Evolutionary conservation across 2,797 vertebrate genomes (phyloP), one percentile per base, ranked within the genome.

Genomic region (Lemur catta): DNA sequence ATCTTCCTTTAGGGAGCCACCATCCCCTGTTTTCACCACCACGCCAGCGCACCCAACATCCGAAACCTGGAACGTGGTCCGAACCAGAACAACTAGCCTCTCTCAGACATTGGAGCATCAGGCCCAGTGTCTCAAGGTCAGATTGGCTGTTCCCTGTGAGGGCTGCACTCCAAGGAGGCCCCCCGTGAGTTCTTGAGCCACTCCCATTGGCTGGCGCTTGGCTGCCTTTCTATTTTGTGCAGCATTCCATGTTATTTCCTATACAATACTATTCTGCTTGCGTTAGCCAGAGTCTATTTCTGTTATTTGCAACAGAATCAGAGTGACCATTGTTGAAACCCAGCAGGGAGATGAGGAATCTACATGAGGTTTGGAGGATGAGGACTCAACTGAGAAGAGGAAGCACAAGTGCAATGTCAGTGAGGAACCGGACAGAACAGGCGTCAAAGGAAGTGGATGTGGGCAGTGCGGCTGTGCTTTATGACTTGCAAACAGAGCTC

Each of bases 391-490:
- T 8, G 5, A 4, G 63, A 35, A 50, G 71, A 30, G 8, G 30
- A 82, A 8, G 9, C 13, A 0, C 0, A 18, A 0, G 71, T 12
- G 3, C 26, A 11, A 4, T 0, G 52, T 55, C 12, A 3, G 2
- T 0, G 26, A 79, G 85, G 20, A 52, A 1, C 38, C 8, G 12
- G 57, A 41, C 38, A 74, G 43, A 52, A 10, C 0, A n/a, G 48
- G 18, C 14, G 24, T 17, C 22, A 24, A 28, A 15, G 12, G 43
- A 55, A 7, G 89, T 33, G 17, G 30, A 55, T 0, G 28, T 8
- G 41, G 50, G 33, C 22, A 48, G 63, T 5, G 8, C 1, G 26
- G 74, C 6, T 10, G 4, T 28, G 17, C 8, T 3, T n/a, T 0
- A 18, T 17, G 38, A 33, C 80, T 35, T 55, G 46, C 22, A 10